A percentile compares a stretch with the other conserved stretches of the same genome.
These are phyloP conservation scores for Paraescarpia echinospica DNA, from an alignment of 1,140 invertebrate genomes.

Conservation along the genomic window DNA sequence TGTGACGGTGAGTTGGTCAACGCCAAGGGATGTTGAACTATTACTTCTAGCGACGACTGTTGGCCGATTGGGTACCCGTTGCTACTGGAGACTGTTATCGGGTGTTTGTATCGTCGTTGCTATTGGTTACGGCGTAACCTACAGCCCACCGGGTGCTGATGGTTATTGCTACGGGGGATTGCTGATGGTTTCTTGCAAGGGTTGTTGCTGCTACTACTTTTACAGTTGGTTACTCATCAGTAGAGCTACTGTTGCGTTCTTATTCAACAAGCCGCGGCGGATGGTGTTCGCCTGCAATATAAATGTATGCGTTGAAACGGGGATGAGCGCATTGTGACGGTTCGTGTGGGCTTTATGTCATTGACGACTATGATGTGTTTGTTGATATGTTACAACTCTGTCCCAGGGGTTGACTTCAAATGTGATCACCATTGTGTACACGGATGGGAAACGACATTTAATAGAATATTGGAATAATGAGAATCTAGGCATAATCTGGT, in stretches of 20 bases:
- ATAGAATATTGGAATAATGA: not conserved
- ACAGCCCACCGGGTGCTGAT: not conserved
- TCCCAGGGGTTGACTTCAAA: not conserved
- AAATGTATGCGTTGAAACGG: not conserved
- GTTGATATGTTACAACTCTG: not conserved
- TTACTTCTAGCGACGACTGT: not conserved
- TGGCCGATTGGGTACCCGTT: not conserved
- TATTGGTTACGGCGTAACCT: not conserved
- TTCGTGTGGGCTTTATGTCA: not conserved
- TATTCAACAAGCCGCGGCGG: not conserved
- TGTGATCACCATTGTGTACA: not conserved
- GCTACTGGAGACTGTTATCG: not conserved
- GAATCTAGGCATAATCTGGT: too few species aligned
- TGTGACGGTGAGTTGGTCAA: not conserved
- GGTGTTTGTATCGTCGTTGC: not conserved
- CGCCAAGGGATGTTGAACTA: too few species aligned
- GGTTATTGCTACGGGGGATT: not conserved
- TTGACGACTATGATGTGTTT: not conserved
- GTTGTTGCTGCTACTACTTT: not conserved
- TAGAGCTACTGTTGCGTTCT: not conserved
- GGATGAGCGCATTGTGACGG: too few species aligned
- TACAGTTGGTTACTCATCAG: not conserved
- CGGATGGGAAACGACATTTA: not conserved
- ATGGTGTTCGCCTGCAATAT: not conserved
- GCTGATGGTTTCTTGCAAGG: too few species aligned